phyloP scores from a whole-genome alignment of 2,113 vertebrate genomes.

The Carassius auratus region DNA sequence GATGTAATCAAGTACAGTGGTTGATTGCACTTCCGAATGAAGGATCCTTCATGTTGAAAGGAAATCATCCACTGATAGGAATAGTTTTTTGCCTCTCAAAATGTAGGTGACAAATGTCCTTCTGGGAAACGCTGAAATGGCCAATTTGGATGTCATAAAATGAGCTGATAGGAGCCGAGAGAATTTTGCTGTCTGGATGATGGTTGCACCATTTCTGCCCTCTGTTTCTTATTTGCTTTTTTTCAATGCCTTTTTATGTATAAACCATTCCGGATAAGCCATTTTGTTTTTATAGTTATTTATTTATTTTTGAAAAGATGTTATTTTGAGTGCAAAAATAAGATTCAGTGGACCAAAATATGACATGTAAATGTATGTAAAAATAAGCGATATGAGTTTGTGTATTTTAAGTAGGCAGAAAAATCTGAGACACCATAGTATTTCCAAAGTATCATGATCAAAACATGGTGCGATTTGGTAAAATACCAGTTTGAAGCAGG shows the following conservation, averaged over 20 bases:
- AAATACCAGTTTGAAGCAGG: neutral
- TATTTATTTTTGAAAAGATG: neutral
- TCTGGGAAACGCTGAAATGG: slow-evolving; percentile 31
- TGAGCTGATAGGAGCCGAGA: slow-evolving; percentile 26
- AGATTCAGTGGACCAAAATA: slow-evolving; percentile 11
- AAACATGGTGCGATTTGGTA: neutral
- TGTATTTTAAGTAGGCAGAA: neutral
- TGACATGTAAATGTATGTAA: slow-evolving; percentile 34
- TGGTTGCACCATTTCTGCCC: neutral
- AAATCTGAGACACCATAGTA: neutral
- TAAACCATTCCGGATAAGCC: neutral
- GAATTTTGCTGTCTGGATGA: neutral
- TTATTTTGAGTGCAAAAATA: slow-evolving; percentile 17
- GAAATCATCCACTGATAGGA: slow-evolving; percentile 39
- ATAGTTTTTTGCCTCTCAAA: slow-evolving; percentile 20
- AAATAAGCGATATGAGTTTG: neutral
- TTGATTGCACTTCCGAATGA: slow-evolving; percentile 30
- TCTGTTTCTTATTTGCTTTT: neutral
- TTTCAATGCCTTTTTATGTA: slow-evolving; percentile 1
- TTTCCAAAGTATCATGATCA: neutral
- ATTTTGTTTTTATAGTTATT: neutral
- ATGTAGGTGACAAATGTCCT: slow-evolving; percentile 33
- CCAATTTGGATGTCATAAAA: slow-evolving; percentile 42
- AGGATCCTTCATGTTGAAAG: slow-evolving; percentile 27
- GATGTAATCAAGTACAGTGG: slow-evolving; percentile 42